Evolutionary conservation across 2,888 invertebrate genomes (phyloP).

Genomic region (Polydrusus tereticollis): DNA sequence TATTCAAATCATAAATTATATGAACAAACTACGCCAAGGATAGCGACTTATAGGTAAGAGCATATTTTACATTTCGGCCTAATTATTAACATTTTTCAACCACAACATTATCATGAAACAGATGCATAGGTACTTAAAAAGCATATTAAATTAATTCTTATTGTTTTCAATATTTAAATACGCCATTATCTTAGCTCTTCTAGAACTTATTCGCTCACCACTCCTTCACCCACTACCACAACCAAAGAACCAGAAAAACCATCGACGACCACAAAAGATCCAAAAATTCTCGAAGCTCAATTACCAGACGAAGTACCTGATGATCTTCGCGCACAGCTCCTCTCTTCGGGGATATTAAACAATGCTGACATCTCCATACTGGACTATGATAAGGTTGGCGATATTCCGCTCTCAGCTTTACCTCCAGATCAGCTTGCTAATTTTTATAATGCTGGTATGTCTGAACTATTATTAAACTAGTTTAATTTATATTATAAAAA

Average conservation of each 20-base stretch:
- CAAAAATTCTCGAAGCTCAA: conserved; percentile 71
- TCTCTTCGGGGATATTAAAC: conserved; percentile 87
- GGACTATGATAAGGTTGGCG: conserved; percentile 90
- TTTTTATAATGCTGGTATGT: conserved; percentile 86
- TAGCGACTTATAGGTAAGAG: conserved; percentile 8
- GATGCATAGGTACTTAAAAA: too few species aligned
- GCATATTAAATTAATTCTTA: too few species aligned
- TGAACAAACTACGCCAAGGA: conserved; percentile 6
- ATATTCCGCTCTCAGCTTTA: conserved; percentile 84
- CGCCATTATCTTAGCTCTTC: too few species aligned
- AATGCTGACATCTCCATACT: conserved; percentile 90
- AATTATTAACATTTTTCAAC: too few species aligned
- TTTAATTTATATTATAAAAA: too few species aligned
- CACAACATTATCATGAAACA: too few species aligned
- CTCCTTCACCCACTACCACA: conserved; percentile 65
- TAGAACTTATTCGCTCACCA: conserved; percentile 31
- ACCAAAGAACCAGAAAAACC: conserved; percentile 67
- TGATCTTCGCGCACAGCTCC: conserved; percentile 84
- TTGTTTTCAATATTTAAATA: too few species aligned
- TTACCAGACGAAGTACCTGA: conserved; percentile 92
- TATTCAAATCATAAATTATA: not conserved
- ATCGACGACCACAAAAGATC: conserved; percentile 68
- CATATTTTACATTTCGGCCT: too few species aligned
- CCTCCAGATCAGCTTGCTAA: conserved; percentile 89
- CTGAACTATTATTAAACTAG: not conserved